Conservation (phyloP, 2,113 vertebrate species). For the Upupa epops region DNA sequence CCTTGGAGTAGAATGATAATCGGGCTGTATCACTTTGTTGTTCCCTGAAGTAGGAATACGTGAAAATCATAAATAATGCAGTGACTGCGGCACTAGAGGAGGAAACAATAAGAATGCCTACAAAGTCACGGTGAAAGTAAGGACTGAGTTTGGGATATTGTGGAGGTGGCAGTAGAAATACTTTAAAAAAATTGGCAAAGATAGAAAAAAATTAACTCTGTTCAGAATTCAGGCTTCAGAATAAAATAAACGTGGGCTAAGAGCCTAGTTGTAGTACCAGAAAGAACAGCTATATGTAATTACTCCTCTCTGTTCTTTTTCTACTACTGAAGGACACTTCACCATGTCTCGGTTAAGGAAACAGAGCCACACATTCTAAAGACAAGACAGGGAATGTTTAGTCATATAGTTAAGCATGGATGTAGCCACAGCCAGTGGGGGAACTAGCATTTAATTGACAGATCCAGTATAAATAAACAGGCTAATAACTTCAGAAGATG, state of each 20-base stretch:
- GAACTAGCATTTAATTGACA: neutral
- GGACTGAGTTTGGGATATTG: neutral
- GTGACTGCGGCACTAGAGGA: neutral
- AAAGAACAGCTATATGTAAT: neutral
- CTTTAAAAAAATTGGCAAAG: neutral
- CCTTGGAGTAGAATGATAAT: constrained; percentile 25
- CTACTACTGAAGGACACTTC: neutral
- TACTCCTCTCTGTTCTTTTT: neutral
- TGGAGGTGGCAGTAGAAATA: neutral
- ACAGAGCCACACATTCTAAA: neutral
- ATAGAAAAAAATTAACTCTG: neutral
- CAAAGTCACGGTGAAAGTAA: neutral
- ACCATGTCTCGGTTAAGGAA: neutral
- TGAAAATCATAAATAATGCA: constrained; percentile 34
- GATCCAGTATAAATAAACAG: neutral
- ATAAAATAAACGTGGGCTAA: neutral
- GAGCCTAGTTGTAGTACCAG: neutral
- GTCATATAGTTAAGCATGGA: neutral
- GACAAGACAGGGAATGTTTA: neutral
- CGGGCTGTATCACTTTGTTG: neutral
- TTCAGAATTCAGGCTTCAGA: neutral
- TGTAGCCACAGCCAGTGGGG: neutral
- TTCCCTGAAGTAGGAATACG: neutral
- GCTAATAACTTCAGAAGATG: neutral
- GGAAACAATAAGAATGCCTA: neutral